These are phyloP conservation scores for Probaryconus sp. DNA, from an alignment of 1,140 invertebrate genomes.

Conservation along the genomic window DNA sequence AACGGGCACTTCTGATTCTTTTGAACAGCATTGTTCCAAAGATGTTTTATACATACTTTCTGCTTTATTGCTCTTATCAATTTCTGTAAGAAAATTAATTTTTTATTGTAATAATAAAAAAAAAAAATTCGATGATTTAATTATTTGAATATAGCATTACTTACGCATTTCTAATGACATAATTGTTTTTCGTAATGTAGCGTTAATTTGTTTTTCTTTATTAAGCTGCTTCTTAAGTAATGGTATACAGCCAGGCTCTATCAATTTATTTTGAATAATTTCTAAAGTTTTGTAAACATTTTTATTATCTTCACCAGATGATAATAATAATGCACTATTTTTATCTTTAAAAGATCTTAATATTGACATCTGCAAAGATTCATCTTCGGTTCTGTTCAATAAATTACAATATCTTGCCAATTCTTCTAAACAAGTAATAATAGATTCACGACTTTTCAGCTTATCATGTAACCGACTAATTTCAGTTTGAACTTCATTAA, in stretches of 20 bases:
- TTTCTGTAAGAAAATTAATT: too few relatives aligned
- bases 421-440: constrained; percentile 25
- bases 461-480: constrained; percentile 9
- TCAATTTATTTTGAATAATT: constrained; percentile 78
- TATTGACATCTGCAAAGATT: constrained; percentile 11
- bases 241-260: constrained; percentile 75
- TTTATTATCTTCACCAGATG: constrained; percentile 79
- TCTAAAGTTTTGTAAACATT: constrained; percentile 76
- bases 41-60: too few relatives aligned
- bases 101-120: too few relatives aligned
- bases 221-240: constrained; percentile 73
- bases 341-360: too few relatives aligned
- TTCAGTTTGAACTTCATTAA: constrained; percentile 21
- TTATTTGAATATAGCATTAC: too few relatives aligned
- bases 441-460: constrained; percentile 13
- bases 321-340: too few relatives aligned
- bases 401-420: constrained; percentile 30
- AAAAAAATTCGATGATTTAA: too few relatives aligned
- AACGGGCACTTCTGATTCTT: constrained; percentile 5
- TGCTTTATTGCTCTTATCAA: too few relatives aligned
- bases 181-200: constrained; percentile 71
- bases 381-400: constrained; percentile 16
- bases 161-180: constrained; percentile 66
- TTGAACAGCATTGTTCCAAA: too few relatives aligned
- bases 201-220: constrained; percentile 72